Percentiles rank a stretch among this genome's conserved stretches.
Evolutionary conservation across 2,113 vertebrate genomes (phyloP).

Genomic region (Kryptolebias marmoratus): DNA sequence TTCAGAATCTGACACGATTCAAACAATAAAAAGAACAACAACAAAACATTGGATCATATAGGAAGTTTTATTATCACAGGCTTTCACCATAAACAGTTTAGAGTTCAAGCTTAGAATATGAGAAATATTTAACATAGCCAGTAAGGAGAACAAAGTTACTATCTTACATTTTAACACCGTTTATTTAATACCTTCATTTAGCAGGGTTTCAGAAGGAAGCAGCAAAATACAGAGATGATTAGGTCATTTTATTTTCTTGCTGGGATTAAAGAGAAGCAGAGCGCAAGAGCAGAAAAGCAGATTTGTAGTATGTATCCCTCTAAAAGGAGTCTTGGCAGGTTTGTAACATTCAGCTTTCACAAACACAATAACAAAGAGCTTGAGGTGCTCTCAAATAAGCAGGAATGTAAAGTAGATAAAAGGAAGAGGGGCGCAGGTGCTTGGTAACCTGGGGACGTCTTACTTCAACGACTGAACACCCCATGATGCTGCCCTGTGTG

Average conservation of each 20-base stretch:
- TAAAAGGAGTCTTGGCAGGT: conserved; percentile 68
- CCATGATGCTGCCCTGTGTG: conserved; percentile 3
- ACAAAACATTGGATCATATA: conserved; percentile 60
- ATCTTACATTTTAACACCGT: conserved; percentile 78
- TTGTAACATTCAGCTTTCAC: conserved; percentile 82
- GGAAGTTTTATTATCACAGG: conserved; percentile 89
- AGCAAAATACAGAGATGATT: conserved; percentile 68
- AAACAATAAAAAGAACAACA: neutral
- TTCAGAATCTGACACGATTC: too few species aligned
- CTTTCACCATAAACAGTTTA: conserved; percentile 85
- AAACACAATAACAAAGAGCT: conserved; percentile 70
- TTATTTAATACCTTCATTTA: conserved; percentile 82
- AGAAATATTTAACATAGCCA: conserved; percentile 84
- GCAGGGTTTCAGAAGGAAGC: conserved; percentile 78
- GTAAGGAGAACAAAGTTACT: conserved; percentile 79
- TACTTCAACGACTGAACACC: conserved; percentile 11
- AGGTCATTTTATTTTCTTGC: conserved; percentile 52
- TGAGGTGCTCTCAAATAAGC: conserved; percentile 71
- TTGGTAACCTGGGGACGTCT: conserved; percentile 48
- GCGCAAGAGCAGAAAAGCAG: conserved; percentile 79
- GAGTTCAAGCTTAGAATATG: conserved; percentile 82
- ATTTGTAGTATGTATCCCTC: conserved; percentile 68
- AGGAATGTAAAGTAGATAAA: conserved; percentile 85
- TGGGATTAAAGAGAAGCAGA: conserved; percentile 71
- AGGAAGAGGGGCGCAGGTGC: conserved; percentile 75